Evolutionary conservation across 2,888 invertebrate species (phyloP), one percentile per base, ranked within the genome.

Genomic region (Octonoba sinensis): DNA sequence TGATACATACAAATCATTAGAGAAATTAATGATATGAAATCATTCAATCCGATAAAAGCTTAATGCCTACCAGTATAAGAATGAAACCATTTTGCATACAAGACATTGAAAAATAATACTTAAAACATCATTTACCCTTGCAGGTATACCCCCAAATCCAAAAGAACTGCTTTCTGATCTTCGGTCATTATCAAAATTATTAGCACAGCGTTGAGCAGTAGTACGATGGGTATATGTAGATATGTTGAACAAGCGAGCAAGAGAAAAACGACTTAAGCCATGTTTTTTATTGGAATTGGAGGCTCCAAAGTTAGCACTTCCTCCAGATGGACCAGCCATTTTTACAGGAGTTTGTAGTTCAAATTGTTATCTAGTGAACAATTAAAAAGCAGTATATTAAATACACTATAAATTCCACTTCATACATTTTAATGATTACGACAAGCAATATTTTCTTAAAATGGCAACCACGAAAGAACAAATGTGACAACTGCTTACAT

Each of bases 201-300:
- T 56, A 47, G 79, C 47, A 16, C 83, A 79, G 15, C 73, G 73
- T 47, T 82, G 82, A 46, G 70, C 57, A 66, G 75, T 83, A 16
- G 73, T 66, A 22, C 83, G 70, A 64, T 84, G 84, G 13, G 76
- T 83, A 15, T 84, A 85, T 27, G 85, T 82, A 54, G 83, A 82
- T 54, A 83, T 59, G 36, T 82, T 84, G 49, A 85, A 85, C 24
- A 85, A 77, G 24, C 86, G 70, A 56, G 84, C 73, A 20, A 85
- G 51, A 4, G 85, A 85, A 51, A 85, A 84, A 15, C 84, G 72
- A 44, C 83, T 74, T 22, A 84, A 77, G 24, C 85, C 84, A 76
- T 83, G 85, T 49, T 85, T 85, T 20, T 73, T 71, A 18, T 70
- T 36, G n/a, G 69, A 20, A 69, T 65, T 69, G n/a, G 83, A 57